Base-by-base conservation (phyloP, 1,140 invertebrate species). In the Coenobita brevimanus region DNA sequence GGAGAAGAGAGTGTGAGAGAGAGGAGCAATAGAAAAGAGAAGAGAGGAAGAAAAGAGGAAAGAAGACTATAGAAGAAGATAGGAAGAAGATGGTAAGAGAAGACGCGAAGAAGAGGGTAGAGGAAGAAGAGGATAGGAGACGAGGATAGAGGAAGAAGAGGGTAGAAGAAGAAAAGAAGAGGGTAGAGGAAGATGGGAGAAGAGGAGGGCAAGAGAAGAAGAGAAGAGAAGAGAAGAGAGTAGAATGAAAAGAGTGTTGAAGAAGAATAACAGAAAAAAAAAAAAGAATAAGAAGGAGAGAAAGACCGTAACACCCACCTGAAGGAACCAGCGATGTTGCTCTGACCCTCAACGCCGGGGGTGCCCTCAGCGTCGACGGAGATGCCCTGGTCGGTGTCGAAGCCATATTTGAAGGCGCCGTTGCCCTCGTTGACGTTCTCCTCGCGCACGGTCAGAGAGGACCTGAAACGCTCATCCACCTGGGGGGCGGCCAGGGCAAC, bases 371-470 rank as follows among this genome's bases (percentile, higher is more conserved):
- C 78, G 15, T 36, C 78, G 21, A 81, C 57, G 15, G 15, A 27
- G 57, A 81, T 81, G 78, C 78, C 78, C 0, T 10, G 38, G 78
- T 81, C 78, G 15, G 78, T 81, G 33, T 81, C 78, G 21, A 64
- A 81, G 57, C 13, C 30, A 30, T 81, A 81, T 6, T 81, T 50
- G 78, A 81, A 81, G 57, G 24, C 36, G 21, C 78, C 78, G 57
- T 64, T 60, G 30, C 78, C 78, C 6, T 81, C 78, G 33, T 81
- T 64, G 33, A 81, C 15, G 57, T 43, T 81, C 57, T 81, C 78
- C 33, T 36, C 43, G 36, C 57, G 78, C 17, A 81, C 33, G 2
- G 78, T 81, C 36, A 24, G 8, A 2, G 78, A 3, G 1, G 2
- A 17, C 57, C 33, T 36, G 30, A 17, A 33, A n/a, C n/a, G n/a